A percentile compares a stretch with the other conserved stretches of the same genome.
These are phyloP conservation scores for Adelges cooleyi DNA, from an alignment of 1,140 invertebrate species.

Conservation along the genomic window DNA sequence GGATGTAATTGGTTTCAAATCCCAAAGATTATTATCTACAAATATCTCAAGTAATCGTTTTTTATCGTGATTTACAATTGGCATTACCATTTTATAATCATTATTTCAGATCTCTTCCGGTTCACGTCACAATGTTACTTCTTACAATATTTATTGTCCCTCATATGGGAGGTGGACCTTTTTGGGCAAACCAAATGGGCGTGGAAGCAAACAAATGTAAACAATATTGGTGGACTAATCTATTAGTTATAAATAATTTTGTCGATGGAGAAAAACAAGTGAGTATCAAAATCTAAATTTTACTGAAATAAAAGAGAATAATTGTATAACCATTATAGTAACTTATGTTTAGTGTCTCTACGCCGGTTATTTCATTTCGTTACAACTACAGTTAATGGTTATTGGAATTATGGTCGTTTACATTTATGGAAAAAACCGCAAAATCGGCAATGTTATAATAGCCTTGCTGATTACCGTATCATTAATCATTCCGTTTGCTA, in stretches of 20 bases:
- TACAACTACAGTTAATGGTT: slow-evolving; percentile 80
- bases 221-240: slow-evolving; percentile 69
- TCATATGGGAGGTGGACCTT: slow-evolving; percentile 51
- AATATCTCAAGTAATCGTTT: no score
- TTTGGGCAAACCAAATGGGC: slow-evolving; percentile 49
- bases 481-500: no score
- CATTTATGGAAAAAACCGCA: no score
- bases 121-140: slow-evolving; percentile 52
- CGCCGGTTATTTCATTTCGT: slow-evolving; percentile 80
- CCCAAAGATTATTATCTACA: no score
- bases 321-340: no score
- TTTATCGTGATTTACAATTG: no score
- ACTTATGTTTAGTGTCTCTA: slow-evolving; percentile 67
- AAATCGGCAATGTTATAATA: no score
- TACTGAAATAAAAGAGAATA: no score
- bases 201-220: slow-evolving; percentile 53
- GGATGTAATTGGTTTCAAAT: not conserved
- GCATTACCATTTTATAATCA: no score
- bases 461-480: no score
- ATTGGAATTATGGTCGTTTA: no score
- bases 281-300: no score
- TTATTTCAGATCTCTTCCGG: slow-evolving; percentile 54
- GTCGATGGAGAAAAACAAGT: slow-evolving; percentile 53
- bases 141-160: slow-evolving; percentile 57
- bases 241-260: slow-evolving; percentile 74